phyloP scores from a whole-genome alignment of 2,797 vertebrate genomes.

The Falco biarmicus region DNA sequence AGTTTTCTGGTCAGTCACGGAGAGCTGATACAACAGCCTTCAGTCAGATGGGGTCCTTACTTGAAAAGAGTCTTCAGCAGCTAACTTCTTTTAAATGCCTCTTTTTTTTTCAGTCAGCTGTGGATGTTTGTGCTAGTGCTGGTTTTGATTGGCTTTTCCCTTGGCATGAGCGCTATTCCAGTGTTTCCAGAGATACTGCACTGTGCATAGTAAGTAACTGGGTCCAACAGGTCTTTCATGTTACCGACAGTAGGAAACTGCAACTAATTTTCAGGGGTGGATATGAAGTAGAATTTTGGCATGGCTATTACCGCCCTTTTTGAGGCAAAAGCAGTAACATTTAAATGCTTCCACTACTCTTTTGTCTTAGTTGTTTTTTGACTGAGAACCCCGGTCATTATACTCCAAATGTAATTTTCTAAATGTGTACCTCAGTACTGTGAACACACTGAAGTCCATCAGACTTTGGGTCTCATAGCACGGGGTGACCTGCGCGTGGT shows the following conservation, averaged over 20 bases:
- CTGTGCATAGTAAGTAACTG: slow-evolving; percentile 88
- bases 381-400: not conserved
- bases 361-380: not conserved
- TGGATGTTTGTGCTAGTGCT: slow-evolving; percentile 90
- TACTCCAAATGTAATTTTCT: not conserved
- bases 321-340: not conserved
- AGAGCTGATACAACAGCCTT: not conserved
- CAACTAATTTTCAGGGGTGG: not conserved
- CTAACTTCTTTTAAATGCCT: slow-evolving; percentile 21
- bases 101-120: slow-evolving; percentile 83
- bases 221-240: not conserved
- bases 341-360: not conserved
- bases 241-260: not conserved
- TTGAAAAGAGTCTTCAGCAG: not conserved
- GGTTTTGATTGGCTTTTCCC: slow-evolving; percentile 86
- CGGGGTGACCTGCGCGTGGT: not conserved
- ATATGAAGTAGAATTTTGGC: not conserved
- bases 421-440: not conserved
- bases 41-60: not conserved
- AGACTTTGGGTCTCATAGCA: not conserved
- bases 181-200: slow-evolving; percentile 90
- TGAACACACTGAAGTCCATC: not conserved
- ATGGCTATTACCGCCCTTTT: not conserved
- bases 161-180: slow-evolving; percentile 89
- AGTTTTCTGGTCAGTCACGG: not conserved